A percentile compares a stretch with the other conserved stretches of the same genome.
Evolutionary conservation across 1,140 invertebrate species (phyloP).

Genomic region (Drosophila erecta): DNA sequence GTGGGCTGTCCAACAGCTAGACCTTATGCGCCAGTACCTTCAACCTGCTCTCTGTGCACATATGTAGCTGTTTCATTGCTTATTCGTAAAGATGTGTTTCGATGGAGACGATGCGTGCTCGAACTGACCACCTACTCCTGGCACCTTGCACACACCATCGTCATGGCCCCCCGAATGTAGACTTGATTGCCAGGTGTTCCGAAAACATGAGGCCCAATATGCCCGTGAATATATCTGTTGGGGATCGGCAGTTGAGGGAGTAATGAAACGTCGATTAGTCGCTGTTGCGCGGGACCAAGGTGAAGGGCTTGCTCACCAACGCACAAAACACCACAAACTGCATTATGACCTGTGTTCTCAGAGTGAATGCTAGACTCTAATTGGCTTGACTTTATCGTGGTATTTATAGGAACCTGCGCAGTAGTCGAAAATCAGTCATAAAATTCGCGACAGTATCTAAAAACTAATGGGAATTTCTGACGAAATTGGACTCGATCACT

Average conservation of each 20-base stretch:
- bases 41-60: constrained; percentile 13
- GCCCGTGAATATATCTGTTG: constrained; percentile 46
- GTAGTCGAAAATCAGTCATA: constrained; percentile 30
- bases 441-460: constrained; percentile 23
- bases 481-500: constrained; percentile 8
- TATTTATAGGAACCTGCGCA: constrained; percentile 41
- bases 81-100: constrained; percentile 45
- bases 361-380: constrained; percentile 12
- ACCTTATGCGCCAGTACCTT: constrained; percentile 6
- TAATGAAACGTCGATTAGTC: constrained; percentile 3
- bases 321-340: constrained; percentile 29
- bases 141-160: constrained; percentile 36
- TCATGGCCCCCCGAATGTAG: constrained; percentile 56
- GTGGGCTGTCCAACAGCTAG: constrained; percentile 1
- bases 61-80: constrained; percentile 43
- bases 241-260: constrained; percentile 18
- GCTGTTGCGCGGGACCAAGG: background rate
- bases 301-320: constrained; percentile 18
- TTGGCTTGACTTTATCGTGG: constrained; percentile 31
- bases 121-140: constrained; percentile 49
- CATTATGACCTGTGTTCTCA: constrained; percentile 9
- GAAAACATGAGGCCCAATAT: constrained; percentile 44
- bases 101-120: constrained; percentile 22
- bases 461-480: constrained; percentile 38
- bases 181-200: constrained; percentile 47